phyloP scores from a whole-genome alignment of 1,140 invertebrate genomes.

The Cepaea nemoralis region DNA sequence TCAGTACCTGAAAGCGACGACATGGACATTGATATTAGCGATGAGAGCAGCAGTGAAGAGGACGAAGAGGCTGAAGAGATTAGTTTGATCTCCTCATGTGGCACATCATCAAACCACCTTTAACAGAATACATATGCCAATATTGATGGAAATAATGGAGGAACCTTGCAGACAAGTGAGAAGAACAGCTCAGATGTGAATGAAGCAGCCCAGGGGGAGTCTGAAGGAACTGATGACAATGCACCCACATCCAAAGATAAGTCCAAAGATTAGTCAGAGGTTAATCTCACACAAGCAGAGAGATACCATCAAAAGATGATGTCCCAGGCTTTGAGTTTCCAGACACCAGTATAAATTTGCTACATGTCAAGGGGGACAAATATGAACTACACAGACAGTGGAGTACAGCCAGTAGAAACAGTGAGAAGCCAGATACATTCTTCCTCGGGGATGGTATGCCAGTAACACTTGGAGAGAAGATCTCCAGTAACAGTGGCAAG shows the following conservation, averaged over 20 bases:
- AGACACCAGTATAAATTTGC: constrained; percentile 74
- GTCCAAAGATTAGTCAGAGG: not conserved
- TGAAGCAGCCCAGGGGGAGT: not conserved
- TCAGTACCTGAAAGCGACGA: constrained; percentile 59
- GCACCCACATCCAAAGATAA: not conserved
- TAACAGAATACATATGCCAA: constrained; percentile 35
- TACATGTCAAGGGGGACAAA: constrained; percentile 71
- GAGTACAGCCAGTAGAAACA: constrained; percentile 45
- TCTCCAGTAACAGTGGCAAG: constrained; percentile 32
- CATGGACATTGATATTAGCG: constrained; percentile 44
- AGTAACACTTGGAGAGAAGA: constrained; percentile 70
- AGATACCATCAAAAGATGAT: constrained; percentile 26
- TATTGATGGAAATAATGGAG: constrained; percentile 46
- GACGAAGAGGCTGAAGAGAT: constrained; percentile 7
- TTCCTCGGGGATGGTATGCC: constrained; percentile 77
- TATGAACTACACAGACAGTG: constrained; percentile 53
- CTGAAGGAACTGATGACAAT: not conserved
- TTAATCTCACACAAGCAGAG: constrained; percentile 18
- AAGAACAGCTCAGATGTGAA: not conserved
- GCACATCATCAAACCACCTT: constrained; percentile 8
- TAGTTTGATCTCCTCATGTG: not conserved
- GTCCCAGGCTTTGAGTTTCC: constrained; percentile 71
- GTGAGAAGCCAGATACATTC: constrained; percentile 65
- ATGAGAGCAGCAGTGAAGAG: constrained; percentile 12
- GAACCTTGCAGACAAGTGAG: constrained; percentile 26